A percentile compares a stretch with the other conserved stretches of the same genome.
Conservation (phyloP, 2,113 vertebrate species). For the Heterochromis multidens region DNA sequence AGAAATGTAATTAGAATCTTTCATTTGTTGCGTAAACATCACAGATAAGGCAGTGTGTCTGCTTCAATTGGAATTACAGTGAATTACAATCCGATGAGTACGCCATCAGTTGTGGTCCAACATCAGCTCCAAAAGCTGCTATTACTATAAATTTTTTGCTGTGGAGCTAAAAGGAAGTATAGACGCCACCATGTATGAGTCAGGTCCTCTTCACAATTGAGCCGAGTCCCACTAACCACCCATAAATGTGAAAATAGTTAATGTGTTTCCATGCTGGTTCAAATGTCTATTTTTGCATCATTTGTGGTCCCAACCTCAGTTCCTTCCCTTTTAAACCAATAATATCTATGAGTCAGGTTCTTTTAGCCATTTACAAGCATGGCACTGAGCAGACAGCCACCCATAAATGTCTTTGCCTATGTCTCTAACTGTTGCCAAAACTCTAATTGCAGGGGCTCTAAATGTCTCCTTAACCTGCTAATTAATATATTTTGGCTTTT, state of each 20-base stretch:
- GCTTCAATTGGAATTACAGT: neutral
- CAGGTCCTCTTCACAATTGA: conserved; percentile 12
- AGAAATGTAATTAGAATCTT: neutral
- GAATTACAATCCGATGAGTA: neutral
- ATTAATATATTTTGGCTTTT: neutral
- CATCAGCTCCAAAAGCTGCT: conserved; percentile 14
- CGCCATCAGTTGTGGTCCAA: conserved; percentile 11
- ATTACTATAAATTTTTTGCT: neutral
- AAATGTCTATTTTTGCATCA: conserved; percentile 51
- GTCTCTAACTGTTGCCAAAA: conserved; percentile 9
- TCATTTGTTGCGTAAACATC: neutral
- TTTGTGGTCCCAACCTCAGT: conserved; percentile 51
- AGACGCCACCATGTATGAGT: conserved; percentile 12
- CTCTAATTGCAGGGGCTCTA: neutral
- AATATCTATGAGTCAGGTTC: conserved; percentile 48
- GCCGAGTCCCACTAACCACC: conserved; percentile 19
- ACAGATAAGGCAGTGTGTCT: neutral
- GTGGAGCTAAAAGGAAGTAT: neutral
- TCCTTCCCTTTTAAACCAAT: conserved; percentile 33
- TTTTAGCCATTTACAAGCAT: conserved; percentile 37
- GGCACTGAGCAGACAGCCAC: conserved; percentile 35
- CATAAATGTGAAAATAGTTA: conserved; percentile 52
- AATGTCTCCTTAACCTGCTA: neutral
- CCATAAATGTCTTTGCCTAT: conserved; percentile 22
- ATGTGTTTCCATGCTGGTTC: conserved; percentile 58